Evolutionary conservation across 1,140 invertebrate genomes (phyloP), one percentile per base, ranked within the genome.

Genomic region (Drosophila sp.): DNA sequence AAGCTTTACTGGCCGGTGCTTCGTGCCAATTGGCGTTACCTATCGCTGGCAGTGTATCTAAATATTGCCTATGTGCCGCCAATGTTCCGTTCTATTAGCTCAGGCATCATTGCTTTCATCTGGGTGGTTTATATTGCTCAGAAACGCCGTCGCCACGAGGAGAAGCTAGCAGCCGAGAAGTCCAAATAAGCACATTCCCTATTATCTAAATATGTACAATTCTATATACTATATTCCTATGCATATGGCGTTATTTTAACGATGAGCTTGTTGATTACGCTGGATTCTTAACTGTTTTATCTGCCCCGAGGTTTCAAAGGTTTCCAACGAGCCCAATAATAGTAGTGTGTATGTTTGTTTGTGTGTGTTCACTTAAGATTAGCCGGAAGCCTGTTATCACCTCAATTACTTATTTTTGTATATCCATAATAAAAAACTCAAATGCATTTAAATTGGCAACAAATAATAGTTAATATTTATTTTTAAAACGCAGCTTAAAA

Each of bases 41-140:
- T 96, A 11, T 96, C 95, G 4, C 65, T 96, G 9, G 93, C 95
- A 67, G 95, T 96, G 72, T 93, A 95, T 46, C 92, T 96, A 0
- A 96, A 96, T 83, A 92, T 96, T 48, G 94, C 93, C 63, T 94
- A 94, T 78, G 93, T 96, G 7, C 95, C 95, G 14, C 94, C 95
- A 74, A 93, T 96, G 94, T 91, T 96, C 16, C 91, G 95, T 74
- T 94, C 95, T 7, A 92, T 96, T 2, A 93, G 94, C 41, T 93
- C 94, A 77, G 95, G 95, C 89, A 73, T 95, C 7, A 93, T 96
- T 63, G 94, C 94, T 50, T 95, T 96, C 70, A 93, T 94, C 46
- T 96, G 95, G 95, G 93, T 93, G 3, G 94, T 96, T 80, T 96
- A 94, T 78, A 74, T 96, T 25, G 94, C 95, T 7, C 93, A 93